Evolutionary conservation across 2,888 invertebrate genomes (phyloP).

Genomic region (Cryptus viduatorius): DNA sequence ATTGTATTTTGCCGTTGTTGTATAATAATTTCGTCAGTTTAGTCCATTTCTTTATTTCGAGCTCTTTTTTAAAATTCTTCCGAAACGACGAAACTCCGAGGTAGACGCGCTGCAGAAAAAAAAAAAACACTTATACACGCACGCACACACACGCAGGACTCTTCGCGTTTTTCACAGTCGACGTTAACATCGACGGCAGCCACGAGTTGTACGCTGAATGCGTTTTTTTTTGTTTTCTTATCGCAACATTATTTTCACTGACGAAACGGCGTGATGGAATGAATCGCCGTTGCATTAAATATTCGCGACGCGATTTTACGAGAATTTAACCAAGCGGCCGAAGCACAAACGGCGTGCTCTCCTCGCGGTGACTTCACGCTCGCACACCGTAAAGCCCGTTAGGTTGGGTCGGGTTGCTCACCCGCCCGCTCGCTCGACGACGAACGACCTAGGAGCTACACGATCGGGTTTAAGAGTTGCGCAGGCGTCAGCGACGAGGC

Average conservation of each 20-base stretch:
- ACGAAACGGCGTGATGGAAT: background rate
- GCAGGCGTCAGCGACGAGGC: conserved; percentile 40
- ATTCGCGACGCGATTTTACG: conserved; percentile 10
- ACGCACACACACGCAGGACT: conserved; percentile 18
- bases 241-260: background rate
- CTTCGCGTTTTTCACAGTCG: background rate
- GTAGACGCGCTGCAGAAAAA: conserved; percentile 39
- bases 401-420: conserved; percentile 67
- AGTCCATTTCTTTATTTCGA: background rate
- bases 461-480: conserved; percentile 40
- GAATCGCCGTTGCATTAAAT: conserved; percentile 10
- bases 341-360: conserved; percentile 49
- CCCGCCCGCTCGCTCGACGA: conserved; percentile 68
- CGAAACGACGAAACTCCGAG: conserved; percentile 14
- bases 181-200: background rate
- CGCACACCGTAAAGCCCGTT: conserved; percentile 60
- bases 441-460: conserved; percentile 54
- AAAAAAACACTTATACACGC: conserved; percentile 8
- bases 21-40: conserved; percentile 23
- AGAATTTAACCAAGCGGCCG: background rate
- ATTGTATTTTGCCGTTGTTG: conserved; percentile 11
- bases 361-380: conserved; percentile 56
- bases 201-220: conserved; percentile 1
- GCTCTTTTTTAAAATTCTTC: conserved; percentile 1
- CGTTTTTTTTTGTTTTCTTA: background rate